Evolutionary conservation across 2,113 vertebrate species (phyloP).

Genomic region (Euleptes europaea): DNA sequence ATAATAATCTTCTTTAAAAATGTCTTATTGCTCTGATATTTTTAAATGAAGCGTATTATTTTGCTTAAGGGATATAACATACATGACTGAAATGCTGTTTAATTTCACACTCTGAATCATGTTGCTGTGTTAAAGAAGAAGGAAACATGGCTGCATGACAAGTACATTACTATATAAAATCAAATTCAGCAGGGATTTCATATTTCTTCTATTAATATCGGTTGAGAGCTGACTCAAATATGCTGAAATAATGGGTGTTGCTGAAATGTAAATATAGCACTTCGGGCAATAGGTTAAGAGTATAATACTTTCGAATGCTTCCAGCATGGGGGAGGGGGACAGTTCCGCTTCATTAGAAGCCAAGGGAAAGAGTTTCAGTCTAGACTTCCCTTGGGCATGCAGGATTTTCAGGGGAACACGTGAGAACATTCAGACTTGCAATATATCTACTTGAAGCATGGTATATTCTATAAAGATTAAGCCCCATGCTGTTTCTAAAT

Average conservation of each 20-base stretch:
- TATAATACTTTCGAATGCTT: background rate
- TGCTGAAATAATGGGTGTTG: background rate
- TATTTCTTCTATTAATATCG: background rate
- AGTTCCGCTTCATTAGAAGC: background rate
- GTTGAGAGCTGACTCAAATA: background rate
- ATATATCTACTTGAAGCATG: background rate
- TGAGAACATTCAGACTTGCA: background rate
- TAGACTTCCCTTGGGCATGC: background rate
- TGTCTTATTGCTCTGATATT: background rate
- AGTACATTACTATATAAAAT: slow-evolving; percentile 13
- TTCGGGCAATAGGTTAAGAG: background rate
- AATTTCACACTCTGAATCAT: slow-evolving; percentile 22
- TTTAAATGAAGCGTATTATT: slow-evolving; percentile 19
- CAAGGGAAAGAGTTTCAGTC: background rate
- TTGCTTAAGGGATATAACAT: slow-evolving; percentile 32
- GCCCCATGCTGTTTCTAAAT: background rate
- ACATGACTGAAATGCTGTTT: slow-evolving; percentile 33
- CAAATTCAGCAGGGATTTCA: slow-evolving; percentile 21
- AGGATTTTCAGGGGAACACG: background rate
- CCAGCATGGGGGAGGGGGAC: too few relatives aligned
- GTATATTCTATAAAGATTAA: background rate
- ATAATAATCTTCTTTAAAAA: slow-evolving; percentile 16
- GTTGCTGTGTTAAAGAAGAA: slow-evolving; percentile 12
- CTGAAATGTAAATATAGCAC: too few relatives aligned
- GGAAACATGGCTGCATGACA: background rate